phyloP scores from a whole-genome alignment of 2,888 invertebrate genomes.

The Rhamnusium bicolor region DNA sequence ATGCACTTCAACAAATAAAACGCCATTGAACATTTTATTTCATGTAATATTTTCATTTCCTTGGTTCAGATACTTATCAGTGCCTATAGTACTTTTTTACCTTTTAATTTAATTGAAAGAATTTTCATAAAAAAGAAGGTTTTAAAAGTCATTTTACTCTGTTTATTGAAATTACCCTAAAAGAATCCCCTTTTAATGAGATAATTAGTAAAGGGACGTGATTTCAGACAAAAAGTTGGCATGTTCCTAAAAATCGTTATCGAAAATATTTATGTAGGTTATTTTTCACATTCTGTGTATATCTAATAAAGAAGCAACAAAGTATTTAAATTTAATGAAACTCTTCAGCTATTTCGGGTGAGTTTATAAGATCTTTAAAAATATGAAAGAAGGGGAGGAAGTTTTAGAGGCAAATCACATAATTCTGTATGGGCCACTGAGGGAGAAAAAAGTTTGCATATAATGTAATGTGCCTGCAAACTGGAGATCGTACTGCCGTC shows the following conservation, averaged over 20 bases:
- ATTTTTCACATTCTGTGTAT: neutral
- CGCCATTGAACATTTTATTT: too few species aligned
- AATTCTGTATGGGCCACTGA: conserved; percentile 7
- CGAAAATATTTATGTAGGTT: neutral
- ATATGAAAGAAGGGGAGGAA: neutral
- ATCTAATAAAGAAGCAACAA: neutral
- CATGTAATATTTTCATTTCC: too few species aligned
- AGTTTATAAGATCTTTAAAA: neutral
- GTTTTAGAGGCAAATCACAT: conserved; percentile 13
- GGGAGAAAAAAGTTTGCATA: conserved; percentile 16
- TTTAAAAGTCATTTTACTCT: too few species aligned
- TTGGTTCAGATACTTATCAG: too few species aligned
- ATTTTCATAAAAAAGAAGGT: too few species aligned
- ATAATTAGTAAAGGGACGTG: too few species aligned
- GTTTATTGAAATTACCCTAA: too few species aligned
- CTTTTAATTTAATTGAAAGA: too few species aligned
- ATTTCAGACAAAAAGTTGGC: too few species aligned
- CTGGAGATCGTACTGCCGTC: neutral
- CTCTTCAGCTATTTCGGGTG: neutral
- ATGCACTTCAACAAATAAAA: too few species aligned
- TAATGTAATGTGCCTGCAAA: conserved; percentile 8
- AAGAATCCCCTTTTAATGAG: too few species aligned
- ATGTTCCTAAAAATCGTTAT: neutral
- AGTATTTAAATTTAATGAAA: neutral
- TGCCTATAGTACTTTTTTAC: too few species aligned